Base-by-base conservation (phyloP, 2,797 vertebrate species). In the Merluccius polli region DNA sequence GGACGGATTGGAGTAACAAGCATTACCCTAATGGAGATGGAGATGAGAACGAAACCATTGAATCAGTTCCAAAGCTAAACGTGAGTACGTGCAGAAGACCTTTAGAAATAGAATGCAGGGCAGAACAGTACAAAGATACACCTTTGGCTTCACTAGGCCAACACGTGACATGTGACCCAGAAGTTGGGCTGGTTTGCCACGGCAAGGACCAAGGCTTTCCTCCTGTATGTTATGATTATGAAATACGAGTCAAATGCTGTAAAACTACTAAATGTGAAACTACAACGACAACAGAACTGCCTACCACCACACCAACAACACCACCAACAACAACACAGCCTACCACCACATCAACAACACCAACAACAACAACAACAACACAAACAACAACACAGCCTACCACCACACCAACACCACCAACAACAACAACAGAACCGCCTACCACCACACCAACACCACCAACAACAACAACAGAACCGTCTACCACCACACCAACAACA, bases 31-130 rank as follows among this genome's bases (percentile, higher is more conserved):
- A 65, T 0, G 4, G 1, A 4, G 1, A 0, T 31, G 92, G 87
- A 0, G 95, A 93, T 9, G 95, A 96, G 71, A 89, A 82, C 81
- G 95, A 97, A 83, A 90, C 90, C 0, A 90, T 95, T 77, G 32
- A 87, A 6, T 82, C 90, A 2, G 90, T 95, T 76, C 89, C 77
- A 70, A 71, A 84, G 0, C 83, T 91, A 4, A 88, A 92, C 63
- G 67, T 89, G 67, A 86, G 48, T 16, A 6, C 85, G 4, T 97
- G 95, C 78, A 77, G 6, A 1, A 38, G 41, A 1, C 91, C 93
- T 1, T 33, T 67, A 16, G 85, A 84, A 0, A 87, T 96, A 78
- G 10, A 96, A 27, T 96, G 96, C 75, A 93, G 92, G 75, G 93
- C 94, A 2, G 82, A 82, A 44, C 2, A 72, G 0, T 86, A 78